phyloP scores from a whole-genome alignment of 1,140 invertebrate genomes.

The Odontomachus brunneus region DNA sequence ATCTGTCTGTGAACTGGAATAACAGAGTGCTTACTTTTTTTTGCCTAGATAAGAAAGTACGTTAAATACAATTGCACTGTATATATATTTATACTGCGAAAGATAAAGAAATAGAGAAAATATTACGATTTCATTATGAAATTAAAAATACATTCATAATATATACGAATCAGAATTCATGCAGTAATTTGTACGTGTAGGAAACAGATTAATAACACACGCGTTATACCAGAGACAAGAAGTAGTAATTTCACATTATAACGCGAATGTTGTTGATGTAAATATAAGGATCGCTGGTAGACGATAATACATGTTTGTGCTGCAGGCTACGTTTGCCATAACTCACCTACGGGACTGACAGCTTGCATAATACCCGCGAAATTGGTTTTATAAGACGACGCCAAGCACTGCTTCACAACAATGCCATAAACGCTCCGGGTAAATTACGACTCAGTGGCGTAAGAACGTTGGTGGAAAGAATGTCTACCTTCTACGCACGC shows the following conservation, averaged over 20 bases:
- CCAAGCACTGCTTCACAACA: constrained; percentile 82
- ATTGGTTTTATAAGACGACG: constrained; percentile 85
- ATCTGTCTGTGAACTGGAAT: constrained; percentile 36
- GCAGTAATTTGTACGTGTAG: constrained; percentile 7
- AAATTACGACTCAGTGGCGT: constrained; percentile 82
- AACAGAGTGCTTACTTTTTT: not conserved
- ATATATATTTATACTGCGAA: not conserved
- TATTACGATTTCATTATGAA: constrained; percentile 20
- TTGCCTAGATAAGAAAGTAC: not conserved
- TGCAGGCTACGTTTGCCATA: constrained; percentile 81
- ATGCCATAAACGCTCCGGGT: constrained; percentile 83
- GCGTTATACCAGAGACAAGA: constrained; percentile 37
- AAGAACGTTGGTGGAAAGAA: constrained; percentile 68
- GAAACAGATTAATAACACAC: constrained; percentile 45
- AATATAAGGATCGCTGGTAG: constrained; percentile 71
- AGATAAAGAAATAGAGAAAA: no score
- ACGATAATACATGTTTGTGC: constrained; percentile 79
- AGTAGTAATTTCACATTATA: constrained; percentile 75
- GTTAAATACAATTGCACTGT: not conserved
- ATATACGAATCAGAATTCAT: constrained; percentile 13
- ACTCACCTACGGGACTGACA: constrained; percentile 83
- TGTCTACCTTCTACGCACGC: not conserved
- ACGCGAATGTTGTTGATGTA: constrained; percentile 69
- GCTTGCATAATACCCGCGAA: constrained; percentile 85
- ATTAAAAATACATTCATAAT: not conserved